Conservation (phyloP, 2,888 invertebrate species). For the Gymnocheta viridis region DNA sequence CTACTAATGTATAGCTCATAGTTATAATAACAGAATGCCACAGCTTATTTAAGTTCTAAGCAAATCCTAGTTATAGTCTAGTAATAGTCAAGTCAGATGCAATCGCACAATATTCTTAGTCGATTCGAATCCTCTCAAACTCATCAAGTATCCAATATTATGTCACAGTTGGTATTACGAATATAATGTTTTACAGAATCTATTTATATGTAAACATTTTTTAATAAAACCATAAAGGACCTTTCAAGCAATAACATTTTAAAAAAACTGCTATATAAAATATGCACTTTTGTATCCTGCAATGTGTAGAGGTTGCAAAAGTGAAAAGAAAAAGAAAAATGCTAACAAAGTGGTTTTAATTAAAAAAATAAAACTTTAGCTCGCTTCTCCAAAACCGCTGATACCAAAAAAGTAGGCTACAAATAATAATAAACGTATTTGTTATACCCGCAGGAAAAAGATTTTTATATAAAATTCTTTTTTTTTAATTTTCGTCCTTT, state of each 20-base stretch:
- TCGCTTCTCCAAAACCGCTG: conserved; percentile 11
- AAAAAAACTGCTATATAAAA: background rate
- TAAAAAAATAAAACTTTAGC: background rate
- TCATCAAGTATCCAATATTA: background rate
- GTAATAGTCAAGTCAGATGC: background rate
- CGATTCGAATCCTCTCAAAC: background rate
- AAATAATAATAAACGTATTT: conserved; percentile 65
- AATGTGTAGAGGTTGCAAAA: background rate
- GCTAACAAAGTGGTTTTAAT: conserved; percentile 30
- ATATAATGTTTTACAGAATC: background rate
- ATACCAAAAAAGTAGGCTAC: conserved; percentile 62
- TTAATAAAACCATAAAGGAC: background rate
- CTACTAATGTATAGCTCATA: too few species aligned
- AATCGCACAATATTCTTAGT: background rate
- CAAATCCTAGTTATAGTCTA: background rate
- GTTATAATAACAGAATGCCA: too few species aligned
- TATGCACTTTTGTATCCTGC: background rate
- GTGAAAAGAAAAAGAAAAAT: background rate
- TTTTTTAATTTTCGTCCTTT: conserved; percentile 22
- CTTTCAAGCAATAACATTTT: background rate
- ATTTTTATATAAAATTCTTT: conserved; percentile 57
- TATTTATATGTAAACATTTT: background rate
- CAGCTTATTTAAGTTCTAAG: background rate
- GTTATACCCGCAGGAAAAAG: conserved; percentile 55
- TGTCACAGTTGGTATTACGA: background rate